Conservation (phyloP, 2,113 vertebrate genomes). For the Lepisosteus osseus region DNA sequence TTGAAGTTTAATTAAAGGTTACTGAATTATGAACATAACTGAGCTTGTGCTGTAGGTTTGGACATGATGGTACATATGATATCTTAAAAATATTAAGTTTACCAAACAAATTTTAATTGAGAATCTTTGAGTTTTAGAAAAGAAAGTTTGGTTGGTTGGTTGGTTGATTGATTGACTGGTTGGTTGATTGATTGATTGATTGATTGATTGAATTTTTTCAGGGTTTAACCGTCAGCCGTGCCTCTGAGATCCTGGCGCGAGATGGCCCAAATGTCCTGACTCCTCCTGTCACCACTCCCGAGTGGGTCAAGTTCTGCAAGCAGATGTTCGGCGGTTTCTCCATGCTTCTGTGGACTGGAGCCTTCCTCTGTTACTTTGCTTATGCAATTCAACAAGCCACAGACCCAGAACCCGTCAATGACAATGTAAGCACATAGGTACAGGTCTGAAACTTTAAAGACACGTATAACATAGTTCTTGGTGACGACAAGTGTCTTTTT, state of each 20-base stretch:
- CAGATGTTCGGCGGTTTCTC: slow-evolving; percentile 96
- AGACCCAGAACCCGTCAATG: slow-evolving; percentile 77
- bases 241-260: slow-evolving; percentile 84
- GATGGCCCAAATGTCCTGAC: slow-evolving; percentile 92
- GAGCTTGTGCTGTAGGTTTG: too few species aligned
- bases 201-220: slow-evolving; percentile 36
- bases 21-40: too few species aligned
- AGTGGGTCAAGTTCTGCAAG: slow-evolving; percentile 94
- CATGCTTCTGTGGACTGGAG: slow-evolving; percentile 92
- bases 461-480: neutral
- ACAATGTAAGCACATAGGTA: slow-evolving; percentile 73
- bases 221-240: slow-evolving; percentile 79
- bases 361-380: slow-evolving; percentile 89
- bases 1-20: too few species aligned
- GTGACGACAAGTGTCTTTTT: slow-evolving; percentile 6
- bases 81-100: neutral
- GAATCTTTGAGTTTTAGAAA: neutral
- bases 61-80: too few species aligned
- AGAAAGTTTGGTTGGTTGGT: neutral
- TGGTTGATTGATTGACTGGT: too few species aligned
- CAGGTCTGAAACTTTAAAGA: neutral
- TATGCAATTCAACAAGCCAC: slow-evolving; percentile 77
- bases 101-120: neutral
- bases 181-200: too few species aligned
- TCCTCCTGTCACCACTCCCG: slow-evolving; percentile 89